Base-by-base conservation (phyloP, 2,113 vertebrate genomes). In the Hippotragus niger region DNA sequence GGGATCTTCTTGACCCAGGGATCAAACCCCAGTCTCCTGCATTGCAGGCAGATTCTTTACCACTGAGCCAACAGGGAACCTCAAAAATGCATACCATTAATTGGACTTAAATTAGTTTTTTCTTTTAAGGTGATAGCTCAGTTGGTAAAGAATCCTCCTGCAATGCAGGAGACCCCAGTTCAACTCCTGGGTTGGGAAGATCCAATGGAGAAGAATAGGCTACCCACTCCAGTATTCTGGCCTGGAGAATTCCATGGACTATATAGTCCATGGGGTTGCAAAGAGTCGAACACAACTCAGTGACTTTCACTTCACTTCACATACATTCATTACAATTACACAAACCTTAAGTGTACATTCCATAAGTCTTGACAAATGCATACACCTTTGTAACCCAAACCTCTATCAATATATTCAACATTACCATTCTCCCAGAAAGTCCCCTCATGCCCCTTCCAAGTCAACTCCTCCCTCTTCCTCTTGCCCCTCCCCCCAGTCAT, bases 21-120 rank as follows among this genome's bases (percentile, higher is more conserved):
- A 76, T 76, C 40, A 43, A 76, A 43, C 12, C 13, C 0, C 1
- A 43, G 71, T 76, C 40, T 76, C 12, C 40, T 15, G 40, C 40
- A 43, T 43, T 76, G 21, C 12, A 76, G 71, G 71, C 36, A 27
- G 40, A 76, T 43, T 76, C 71, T 76, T 76, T 76, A 76, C 71
- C 0, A 0, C 71, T 76, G 40, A 76, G 40, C 23, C 36, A 43
- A 43, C 12, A 2, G 40, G 40, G 6, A 43, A 27, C 40, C 40
- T 43, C 40, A 25, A 43, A 76, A 76, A 76, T 87, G 12, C 21
- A 17, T 88, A 55, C 64, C 6, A 88, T 81, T 96, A 95, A 88
- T 52, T 36, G 95, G 31, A 96, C 45, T 84, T 92, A n/a, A 60
- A 33, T 96, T 91, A 47, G 27, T 62, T 96, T 92, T 57, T 96